Evolutionary conservation across 2,797 vertebrate species (phyloP), one percentile per base, ranked within the genome.

Genomic region (Sylvia borin): DNA sequence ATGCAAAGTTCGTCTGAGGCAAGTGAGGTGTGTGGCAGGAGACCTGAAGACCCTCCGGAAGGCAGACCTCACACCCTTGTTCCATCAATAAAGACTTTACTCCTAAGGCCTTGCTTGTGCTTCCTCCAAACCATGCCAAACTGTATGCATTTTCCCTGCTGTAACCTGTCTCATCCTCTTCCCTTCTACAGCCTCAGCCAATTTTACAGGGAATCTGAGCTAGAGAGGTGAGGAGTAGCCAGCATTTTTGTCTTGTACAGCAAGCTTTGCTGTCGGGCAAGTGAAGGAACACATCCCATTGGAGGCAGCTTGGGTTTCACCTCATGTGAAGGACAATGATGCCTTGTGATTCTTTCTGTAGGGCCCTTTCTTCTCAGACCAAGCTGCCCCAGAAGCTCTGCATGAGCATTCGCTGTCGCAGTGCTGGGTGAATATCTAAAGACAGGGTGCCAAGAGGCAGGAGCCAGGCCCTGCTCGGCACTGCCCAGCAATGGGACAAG

Each of bases 1-100:
- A 2, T n/a, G 3, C 34, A 31, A 38, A 66, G 24, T 17, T 73
- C 0, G 0, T 29, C 45, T 51, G 32, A 61, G 64, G 27, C 0
- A 2, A n/a, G 54, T 0, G 1, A 51, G 32, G 38, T 7, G 3
- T 43, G 58, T 61, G 54, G 54, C 72, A 68, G 72, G 24, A 51
- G 60, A 57, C 60, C 32, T 51, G 53, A 24, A 53, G n/a, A 5
- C 2, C 43, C 43, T 7, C 27, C 0, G 0, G 34, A 34, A 2
- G 4, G 60, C 64, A 68, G 47, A 47, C 7, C 10, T 38, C 5
- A 32, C 4, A 43, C 22, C 27, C 24, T 53, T 68, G 27, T 25
- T 60, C 29, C 1, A 0, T 16, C 48, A 86, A 42, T 88, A 88
- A 88, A 88, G 9, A 18, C 4, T 53, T 66, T 31, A 29, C 8